Evolutionary conservation across 2,888 invertebrate genomes (phyloP), one percentile per base, ranked within the genome.

Genomic region (Tachina grossa): DNA sequence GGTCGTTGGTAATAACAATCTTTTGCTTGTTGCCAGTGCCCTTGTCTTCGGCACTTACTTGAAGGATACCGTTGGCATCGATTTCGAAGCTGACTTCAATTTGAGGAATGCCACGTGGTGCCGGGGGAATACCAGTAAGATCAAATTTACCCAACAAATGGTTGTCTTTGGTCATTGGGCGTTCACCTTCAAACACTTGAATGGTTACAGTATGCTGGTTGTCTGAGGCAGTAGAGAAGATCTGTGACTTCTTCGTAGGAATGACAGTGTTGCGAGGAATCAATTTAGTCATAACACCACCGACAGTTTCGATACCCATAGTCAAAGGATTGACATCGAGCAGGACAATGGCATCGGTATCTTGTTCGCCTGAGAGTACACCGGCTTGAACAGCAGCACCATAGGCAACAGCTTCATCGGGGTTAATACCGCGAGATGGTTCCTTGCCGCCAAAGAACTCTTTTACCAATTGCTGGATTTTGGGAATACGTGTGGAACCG

Each of bases 101-200:
- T 92, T 98, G 98, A 59, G 98, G 98, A 84, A 98, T 97, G 86
- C 98, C 98, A 90, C 98, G 94, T 0, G 97, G 98, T 71, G 98
- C 98, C 59, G 98, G 98, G 84, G 99, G 98, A 90, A 99, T 98
- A 86, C 98, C 98, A 83, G 98, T 98, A 85, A 99, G 93, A 92
- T 99, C 99, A 93, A 99, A 99, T 93, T 99, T 99, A 87, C 99
- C 99, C 85, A 99, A 94, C 88, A 98, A 94, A 93, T 99, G 99
- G 94, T 99, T 99, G 93, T 99, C 99, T 93, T 99, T 99, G 88
- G 99, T 99, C 99, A 99, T 99, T 41, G 99, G 98, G 90, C 99
- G 96, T 93, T 99, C 99, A 89, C 99, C 99, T 94, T 99, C 99
- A 93, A 97, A 99, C 0, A 98, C 98, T 93, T 98, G 98, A 92